These are phyloP conservation scores for Drosophila neoperkinsi DNA, from an alignment of 2,888 invertebrate species.

Conservation along the genomic window DNA sequence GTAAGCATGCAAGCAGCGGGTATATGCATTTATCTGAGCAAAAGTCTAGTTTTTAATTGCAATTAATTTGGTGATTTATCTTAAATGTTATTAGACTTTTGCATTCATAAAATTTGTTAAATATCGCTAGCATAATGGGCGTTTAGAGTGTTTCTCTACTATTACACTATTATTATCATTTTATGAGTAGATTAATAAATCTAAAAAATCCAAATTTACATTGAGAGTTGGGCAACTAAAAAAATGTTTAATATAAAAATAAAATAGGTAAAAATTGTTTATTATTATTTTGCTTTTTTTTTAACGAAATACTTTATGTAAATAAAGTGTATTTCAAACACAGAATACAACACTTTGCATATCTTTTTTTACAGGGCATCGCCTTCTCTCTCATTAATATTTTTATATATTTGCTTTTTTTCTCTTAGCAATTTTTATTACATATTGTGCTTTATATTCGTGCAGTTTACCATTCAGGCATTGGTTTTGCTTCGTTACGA, in stretches of 20 bases:
- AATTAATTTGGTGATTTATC: not conserved
- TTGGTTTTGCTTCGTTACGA: conserved; percentile 53
- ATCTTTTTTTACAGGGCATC: conserved; percentile 22
- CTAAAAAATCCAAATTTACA: not conserved
- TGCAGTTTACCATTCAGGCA: conserved; percentile 61
- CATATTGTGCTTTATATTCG: conserved; percentile 53
- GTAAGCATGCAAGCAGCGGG: not conserved
- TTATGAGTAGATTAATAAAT: not conserved
- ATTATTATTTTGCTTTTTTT: not conserved
- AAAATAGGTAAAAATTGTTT: not conserved
- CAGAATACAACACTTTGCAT: not conserved
- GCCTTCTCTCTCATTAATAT: not conserved
- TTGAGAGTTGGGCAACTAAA: not conserved
- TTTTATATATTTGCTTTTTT: conserved; percentile 6
- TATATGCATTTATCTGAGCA: conserved; percentile 8
- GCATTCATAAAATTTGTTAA: not conserved
- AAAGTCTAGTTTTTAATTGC: not conserved
- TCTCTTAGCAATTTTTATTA: conserved; percentile 41
- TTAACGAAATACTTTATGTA: not conserved
- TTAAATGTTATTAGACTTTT: not conserved
- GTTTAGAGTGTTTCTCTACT: not conserved
- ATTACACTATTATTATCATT: not conserved
- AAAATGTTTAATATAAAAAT: not conserved
- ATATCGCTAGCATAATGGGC: not conserved
- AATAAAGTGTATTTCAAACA: not conserved